Conservation (phyloP, 2,888 invertebrate species). For the Pseudolycoriella hygida region DNA sequence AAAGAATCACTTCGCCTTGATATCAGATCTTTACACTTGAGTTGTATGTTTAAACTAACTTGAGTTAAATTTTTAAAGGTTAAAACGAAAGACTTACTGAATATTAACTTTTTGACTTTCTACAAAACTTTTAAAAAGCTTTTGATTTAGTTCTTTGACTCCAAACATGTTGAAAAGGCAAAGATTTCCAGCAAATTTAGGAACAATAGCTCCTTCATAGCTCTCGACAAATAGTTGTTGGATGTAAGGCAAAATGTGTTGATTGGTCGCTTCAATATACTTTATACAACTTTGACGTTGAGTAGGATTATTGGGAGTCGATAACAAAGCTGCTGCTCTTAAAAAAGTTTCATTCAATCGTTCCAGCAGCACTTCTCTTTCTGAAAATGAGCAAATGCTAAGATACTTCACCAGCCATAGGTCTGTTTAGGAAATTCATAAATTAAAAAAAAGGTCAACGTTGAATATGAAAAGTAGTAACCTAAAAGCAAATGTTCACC, state of each 20-base stretch:
- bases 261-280: conserved; percentile 18
- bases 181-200: conserved; percentile 23
- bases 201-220: conserved; percentile 20
- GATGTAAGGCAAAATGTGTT: conserved; percentile 22
- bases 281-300: conserved; percentile 5
- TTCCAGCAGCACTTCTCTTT: conserved; percentile 24
- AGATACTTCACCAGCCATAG: conserved; percentile 25
- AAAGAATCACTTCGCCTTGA: too few relatives aligned
- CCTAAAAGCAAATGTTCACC: conserved; percentile 22
- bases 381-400: conserved; percentile 18
- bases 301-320: conserved; percentile 4
- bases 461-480: conserved; percentile 4
- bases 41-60: too few relatives aligned
- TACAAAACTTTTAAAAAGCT: conserved; percentile 18
- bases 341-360: conserved; percentile 20
- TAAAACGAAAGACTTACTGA: too few relatives aligned
- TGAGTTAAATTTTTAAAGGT: too few relatives aligned
- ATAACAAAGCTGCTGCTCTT: conserved; percentile 11
- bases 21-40: too few relatives aligned
- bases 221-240: conserved; percentile 19
- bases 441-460: not conserved
- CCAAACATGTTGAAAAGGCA: conserved; percentile 13
- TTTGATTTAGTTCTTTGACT: conserved; percentile 10
- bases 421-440: conserved; percentile 14
- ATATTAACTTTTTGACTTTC: conserved; percentile 18